phyloP scores from a whole-genome alignment of 2,113 vertebrate genomes.

The Mormyrus iriodes region DNA sequence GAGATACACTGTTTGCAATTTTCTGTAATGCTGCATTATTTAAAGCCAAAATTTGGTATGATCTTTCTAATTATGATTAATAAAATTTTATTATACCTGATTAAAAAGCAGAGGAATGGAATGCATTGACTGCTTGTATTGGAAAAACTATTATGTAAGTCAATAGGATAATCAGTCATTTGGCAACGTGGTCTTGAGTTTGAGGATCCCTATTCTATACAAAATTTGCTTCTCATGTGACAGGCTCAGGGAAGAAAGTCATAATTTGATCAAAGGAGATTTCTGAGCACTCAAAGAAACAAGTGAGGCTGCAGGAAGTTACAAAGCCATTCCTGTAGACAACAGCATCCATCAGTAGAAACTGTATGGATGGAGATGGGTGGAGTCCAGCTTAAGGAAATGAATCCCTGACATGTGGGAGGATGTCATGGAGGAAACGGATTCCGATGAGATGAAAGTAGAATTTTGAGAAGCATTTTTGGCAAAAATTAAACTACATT shows the following conservation, averaged over 20 bases:
- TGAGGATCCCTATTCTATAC: not conserved
- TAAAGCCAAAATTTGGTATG: not conserved
- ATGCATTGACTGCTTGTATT: not conserved
- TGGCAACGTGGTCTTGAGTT: not conserved
- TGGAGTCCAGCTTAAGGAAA: not conserved
- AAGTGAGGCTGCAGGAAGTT: not conserved
- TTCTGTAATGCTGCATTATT: not conserved
- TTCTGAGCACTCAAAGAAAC: not conserved
- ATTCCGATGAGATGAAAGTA: not conserved
- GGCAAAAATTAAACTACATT: not conserved
- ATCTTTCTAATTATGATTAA: not conserved
- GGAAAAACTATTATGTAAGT: not conserved
- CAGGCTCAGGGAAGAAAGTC: not conserved
- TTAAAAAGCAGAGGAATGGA: not conserved
- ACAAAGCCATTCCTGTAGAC: not conserved
- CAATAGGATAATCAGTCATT: not conserved
- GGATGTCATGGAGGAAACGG: not conserved
- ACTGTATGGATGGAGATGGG: not conserved
- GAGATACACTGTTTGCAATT: not conserved
- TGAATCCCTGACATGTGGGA: not conserved
- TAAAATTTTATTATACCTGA: not conserved
- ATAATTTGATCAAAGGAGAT: not conserved
- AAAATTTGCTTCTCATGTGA: not conserved
- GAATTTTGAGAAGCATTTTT: not conserved
- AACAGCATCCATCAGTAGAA: not conserved